Percentiles rank a stretch among this genome's conserved stretches.
Conservation (phyloP, 2,113 vertebrate genomes). For the Mormyrus iriodes region DNA sequence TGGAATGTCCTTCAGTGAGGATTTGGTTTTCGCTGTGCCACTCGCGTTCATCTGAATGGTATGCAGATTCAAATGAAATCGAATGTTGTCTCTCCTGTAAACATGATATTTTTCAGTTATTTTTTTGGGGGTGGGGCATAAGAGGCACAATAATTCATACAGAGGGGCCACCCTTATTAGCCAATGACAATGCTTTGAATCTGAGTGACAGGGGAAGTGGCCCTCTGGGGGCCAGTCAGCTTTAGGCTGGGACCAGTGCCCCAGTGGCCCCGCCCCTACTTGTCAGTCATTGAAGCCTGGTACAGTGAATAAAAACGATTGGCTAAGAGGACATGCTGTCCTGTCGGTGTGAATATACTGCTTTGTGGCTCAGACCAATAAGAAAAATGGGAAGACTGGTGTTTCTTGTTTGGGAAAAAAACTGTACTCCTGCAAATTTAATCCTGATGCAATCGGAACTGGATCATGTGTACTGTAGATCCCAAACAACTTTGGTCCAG, state of each 20-base stretch:
- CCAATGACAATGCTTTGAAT: no score
- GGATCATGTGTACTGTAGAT: background rate
- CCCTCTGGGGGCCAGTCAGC: no score
- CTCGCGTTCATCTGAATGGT: background rate
- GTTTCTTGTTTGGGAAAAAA: background rate
- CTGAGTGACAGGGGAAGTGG: no score
- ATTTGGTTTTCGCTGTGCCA: background rate
- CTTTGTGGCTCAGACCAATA: background rate
- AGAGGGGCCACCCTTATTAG: no score
- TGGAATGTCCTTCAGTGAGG: no score
- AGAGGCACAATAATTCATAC: no score
- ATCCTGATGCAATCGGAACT: background rate
- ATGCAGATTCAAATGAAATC: background rate
- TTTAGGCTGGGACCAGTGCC: no score
- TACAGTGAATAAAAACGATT: background rate
- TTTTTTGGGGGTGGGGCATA: no score
- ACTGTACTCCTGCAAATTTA: background rate
- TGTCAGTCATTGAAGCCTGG: background rate
- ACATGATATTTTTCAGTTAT: no score
- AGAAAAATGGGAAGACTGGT: background rate
- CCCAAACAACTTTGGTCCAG: background rate
- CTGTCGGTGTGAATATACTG: background rate
- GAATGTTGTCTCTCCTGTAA: no score
- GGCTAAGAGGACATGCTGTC: background rate
- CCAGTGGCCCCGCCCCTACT: no score